Evolutionary conservation across 2,888 invertebrate genomes (phyloP).

Genomic region (Cryptocheilus praepositus): DNA sequence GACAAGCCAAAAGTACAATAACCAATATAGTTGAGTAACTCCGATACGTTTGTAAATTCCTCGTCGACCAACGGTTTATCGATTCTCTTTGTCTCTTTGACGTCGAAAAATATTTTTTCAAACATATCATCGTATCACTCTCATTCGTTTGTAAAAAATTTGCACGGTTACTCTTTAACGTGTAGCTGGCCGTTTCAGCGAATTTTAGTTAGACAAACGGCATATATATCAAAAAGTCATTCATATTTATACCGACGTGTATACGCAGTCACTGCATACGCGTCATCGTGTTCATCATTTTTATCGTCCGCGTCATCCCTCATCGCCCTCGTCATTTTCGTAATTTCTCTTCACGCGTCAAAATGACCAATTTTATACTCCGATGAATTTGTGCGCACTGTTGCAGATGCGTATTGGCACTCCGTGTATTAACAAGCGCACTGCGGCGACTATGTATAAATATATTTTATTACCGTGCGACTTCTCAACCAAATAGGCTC

Average conservation of each 20-base stretch:
- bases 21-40: too few relatives aligned
- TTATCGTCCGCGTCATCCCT: too few relatives aligned
- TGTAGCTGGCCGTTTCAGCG: too few relatives aligned
- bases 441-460: conserved; percentile 58
- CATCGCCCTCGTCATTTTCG: too few relatives aligned
- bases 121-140: conserved; percentile 44
- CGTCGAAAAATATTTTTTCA: conserved; percentile 46
- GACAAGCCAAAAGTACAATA: conserved; percentile 16
- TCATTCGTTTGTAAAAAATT: conserved; percentile 12
- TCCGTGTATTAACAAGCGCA: conserved; percentile 50
- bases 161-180: too few relatives aligned
- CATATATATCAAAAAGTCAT: too few relatives aligned
- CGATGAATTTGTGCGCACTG: conserved; percentile 34
- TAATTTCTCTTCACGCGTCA: too few relatives aligned
- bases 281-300: too few relatives aligned
- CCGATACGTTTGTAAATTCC: conserved; percentile 10
- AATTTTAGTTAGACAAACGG: too few relatives aligned
- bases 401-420: conserved; percentile 30
- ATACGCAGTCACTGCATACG: too few relatives aligned
- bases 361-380: conserved; percentile 67
- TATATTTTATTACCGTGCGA: conserved; percentile 71
- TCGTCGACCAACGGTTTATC: conserved; percentile 30
- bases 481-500: conserved; percentile 59
- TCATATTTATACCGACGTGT: too few relatives aligned
- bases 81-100: conserved; percentile 29